phyloP scores from a whole-genome alignment of 2,113 vertebrate species.

The Corythornis cristatus region DNA sequence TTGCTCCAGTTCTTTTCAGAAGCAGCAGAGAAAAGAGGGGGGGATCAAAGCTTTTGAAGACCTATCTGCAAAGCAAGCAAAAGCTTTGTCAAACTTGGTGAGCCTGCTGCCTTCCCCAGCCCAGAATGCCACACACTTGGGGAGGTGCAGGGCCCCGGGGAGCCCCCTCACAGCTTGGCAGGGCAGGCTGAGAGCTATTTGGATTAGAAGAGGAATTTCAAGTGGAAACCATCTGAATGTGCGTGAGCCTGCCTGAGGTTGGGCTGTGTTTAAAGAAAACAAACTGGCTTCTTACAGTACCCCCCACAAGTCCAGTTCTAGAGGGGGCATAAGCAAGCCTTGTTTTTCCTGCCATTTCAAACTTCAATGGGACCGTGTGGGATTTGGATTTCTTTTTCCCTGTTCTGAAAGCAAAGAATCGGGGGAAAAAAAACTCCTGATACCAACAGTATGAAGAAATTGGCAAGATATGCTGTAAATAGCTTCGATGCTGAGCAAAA shows the following conservation, averaged over 20 bases:
- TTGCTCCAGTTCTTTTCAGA: not conserved
- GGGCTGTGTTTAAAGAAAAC: slow-evolving; percentile 51
- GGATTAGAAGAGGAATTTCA: slow-evolving; percentile 64
- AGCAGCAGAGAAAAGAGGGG: not conserved
- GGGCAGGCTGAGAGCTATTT: slow-evolving; percentile 41
- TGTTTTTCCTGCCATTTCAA: not conserved
- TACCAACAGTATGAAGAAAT: slow-evolving; percentile 49
- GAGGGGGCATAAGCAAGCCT: not conserved
- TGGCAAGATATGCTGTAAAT: slow-evolving; percentile 21
- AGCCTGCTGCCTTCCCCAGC: not conserved
- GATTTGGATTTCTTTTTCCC: not conserved
- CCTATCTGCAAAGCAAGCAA: fast-evolving
- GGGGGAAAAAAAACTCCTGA: slow-evolving; percentile 10
- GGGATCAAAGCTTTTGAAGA: not conserved
- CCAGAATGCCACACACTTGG: fast-evolving
- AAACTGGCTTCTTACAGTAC: slow-evolving; percentile 43
- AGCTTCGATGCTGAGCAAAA: slow-evolving; percentile 63
- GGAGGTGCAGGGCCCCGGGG: fast-evolving
- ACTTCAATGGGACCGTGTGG: slow-evolving; percentile 9
- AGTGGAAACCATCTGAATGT: slow-evolving; percentile 53
- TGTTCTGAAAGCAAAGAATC: slow-evolving; percentile 26
- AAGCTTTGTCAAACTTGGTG: not conserved
- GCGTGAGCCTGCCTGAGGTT: not conserved
- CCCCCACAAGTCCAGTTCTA: not conserved
- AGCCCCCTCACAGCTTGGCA: not conserved